These are phyloP conservation scores for Tridacna gigas DNA, from an alignment of 2,888 invertebrate genomes.

Conservation along the genomic window DNA sequence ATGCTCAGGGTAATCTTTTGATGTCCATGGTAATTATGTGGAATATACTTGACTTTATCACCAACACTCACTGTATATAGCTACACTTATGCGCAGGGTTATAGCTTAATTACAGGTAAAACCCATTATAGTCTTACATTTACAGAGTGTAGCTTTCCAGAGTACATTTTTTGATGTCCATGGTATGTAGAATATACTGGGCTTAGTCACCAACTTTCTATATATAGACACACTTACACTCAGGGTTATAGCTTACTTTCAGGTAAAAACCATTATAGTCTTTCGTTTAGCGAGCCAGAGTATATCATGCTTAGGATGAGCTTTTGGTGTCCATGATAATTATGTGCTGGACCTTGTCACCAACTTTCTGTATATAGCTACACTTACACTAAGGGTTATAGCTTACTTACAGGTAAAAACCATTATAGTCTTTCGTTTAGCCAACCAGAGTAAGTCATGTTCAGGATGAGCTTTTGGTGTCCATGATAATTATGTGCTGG, in stretches of 20 bases:
- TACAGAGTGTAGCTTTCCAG: not conserved
- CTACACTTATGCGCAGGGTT: slow-evolving; percentile 96
- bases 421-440: too few relatives aligned
- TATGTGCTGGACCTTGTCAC: slow-evolving; percentile 99
- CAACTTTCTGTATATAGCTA: slow-evolving; percentile 98
- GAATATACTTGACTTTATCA: slow-evolving; percentile 99
- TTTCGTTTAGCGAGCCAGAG: not conserved
- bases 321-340: slow-evolving; percentile 92
- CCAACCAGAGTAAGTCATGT: too few relatives aligned
- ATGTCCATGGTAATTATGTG: too few relatives aligned
- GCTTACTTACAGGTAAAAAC: slow-evolving; percentile 94
- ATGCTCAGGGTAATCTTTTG: too few relatives aligned
- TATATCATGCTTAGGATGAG: too few relatives aligned
- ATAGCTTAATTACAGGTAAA: slow-evolving; percentile 97
- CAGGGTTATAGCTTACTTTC: slow-evolving; percentile 96
- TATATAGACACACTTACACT: slow-evolving; percentile 98
- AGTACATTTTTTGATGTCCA: too few relatives aligned
- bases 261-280: slow-evolving; percentile 88
- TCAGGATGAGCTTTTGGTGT: too few relatives aligned
- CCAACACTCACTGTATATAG: slow-evolving; percentile 98
- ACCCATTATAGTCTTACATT: not conserved
- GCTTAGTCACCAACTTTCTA: slow-evolving; percentile 98
- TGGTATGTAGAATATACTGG: slow-evolving; percentile 99
- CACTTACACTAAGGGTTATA: slow-evolving; percentile 96
- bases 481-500: slow-evolving; percentile 94